phyloP scores from a whole-genome alignment of 2,888 invertebrate genomes.

The Andrena camellia region DNA sequence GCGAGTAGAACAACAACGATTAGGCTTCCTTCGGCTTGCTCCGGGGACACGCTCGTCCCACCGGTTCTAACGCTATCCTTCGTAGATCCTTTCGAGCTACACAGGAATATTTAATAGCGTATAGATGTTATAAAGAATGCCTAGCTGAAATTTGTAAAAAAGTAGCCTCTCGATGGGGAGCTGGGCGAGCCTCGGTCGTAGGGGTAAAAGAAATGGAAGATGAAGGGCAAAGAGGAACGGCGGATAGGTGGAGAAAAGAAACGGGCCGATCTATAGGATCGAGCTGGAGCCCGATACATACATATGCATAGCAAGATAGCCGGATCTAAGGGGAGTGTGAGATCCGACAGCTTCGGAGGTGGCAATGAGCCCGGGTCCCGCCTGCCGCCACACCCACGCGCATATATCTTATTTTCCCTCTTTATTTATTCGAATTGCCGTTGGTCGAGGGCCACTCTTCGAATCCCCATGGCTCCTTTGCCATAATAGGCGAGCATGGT shows the following conservation, averaged over 20 bases:
- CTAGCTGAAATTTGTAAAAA: neutral
- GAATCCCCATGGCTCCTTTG: slow-evolving; percentile 76
- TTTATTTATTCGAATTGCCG: slow-evolving; percentile 82
- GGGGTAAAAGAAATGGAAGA: neutral
- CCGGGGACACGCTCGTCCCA: slow-evolving; percentile 28
- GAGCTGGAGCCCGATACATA: slow-evolving; percentile 34
- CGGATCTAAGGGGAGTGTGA: slow-evolving; percentile 76
- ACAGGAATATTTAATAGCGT: too few species aligned
- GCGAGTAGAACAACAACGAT: slow-evolving; percentile 72
- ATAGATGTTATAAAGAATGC: too few species aligned
- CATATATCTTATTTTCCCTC: slow-evolving; percentile 77
- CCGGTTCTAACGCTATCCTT: slow-evolving; percentile 21
- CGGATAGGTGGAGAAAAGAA: slow-evolving; percentile 18
- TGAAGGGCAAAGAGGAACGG: neutral
- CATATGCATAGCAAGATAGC: slow-evolving; percentile 59
- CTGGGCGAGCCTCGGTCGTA: neutral
- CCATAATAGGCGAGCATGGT: slow-evolving; percentile 81
- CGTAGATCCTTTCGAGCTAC: neutral
- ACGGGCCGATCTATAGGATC: slow-evolving; percentile 31
- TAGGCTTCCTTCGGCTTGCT: slow-evolving; percentile 59
- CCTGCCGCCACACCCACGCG: slow-evolving; percentile 84
- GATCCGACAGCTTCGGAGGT: slow-evolving; percentile 84
- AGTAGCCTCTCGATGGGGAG: neutral
- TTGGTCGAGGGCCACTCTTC: slow-evolving; percentile 79
- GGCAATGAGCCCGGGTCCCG: slow-evolving; percentile 83